Evolutionary conservation across 2,113 vertebrate genomes (phyloP), one percentile per base, ranked within the genome.

Genomic region (Barbus barbus): DNA sequence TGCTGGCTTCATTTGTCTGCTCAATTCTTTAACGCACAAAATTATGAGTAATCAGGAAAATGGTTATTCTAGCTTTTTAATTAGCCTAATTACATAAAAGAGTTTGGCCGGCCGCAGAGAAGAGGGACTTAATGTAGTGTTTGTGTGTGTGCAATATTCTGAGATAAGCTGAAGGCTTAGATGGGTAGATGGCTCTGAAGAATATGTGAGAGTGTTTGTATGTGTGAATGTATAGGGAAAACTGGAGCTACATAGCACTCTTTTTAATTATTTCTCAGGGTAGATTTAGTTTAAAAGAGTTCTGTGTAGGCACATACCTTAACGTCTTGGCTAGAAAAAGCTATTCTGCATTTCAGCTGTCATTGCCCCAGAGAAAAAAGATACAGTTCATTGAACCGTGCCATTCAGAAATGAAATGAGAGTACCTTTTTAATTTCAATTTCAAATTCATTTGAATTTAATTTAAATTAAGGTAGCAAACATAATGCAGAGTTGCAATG

Each of bases 61-160:
- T 89, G 89, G 91, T 90, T 92, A 90, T 90, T 91, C 90, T 91
- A 84, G 81, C 89, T 86, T 91, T 90, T 91, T 92, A 92, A 93
- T 94, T 93, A 92, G 91, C 89, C 92, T 92, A 91, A 93, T 93
- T 94, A 92, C 92, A 92, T 88, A 74, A n/a, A n/a, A 86, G 83
- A 88, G 88, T 87, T 89, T 77, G 90, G 87, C 86, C 24, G 85
- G 84, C 85, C 80, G 85, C 82, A 81, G 77, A 22, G 85, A 84
- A 86, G 85, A 89, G 86, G 83, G 85, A 76, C 82, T 85, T 84
- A 44, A 63, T 61, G 67, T 69, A 31, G 38, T 44, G 71, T 74
- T 11, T 77, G 63, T 80, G 48, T 79, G 83, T 80, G 7, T 26
- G n/a, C 22, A 58, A 16, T 7, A 1, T 56, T 28, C 74, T 41